phyloP scores from a whole-genome alignment of 2,113 vertebrate species.

The Capreolus pygargus region DNA sequence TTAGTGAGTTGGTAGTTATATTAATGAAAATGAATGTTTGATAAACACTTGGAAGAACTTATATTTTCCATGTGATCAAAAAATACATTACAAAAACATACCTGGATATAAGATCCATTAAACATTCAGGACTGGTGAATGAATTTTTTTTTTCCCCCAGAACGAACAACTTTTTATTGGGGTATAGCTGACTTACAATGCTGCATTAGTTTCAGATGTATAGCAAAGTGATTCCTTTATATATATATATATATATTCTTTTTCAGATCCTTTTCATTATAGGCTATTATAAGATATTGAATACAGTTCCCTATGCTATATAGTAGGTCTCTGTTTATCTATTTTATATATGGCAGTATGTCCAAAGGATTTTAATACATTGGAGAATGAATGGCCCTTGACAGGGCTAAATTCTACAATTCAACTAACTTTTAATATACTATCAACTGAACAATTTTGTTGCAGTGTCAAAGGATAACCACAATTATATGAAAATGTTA shows the following conservation, averaged over 20 bases:
- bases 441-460: constrained; percentile 21
- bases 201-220: neutral
- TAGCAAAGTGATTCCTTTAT: neutral
- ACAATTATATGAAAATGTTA: constrained; percentile 1
- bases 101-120: neutral
- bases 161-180: neutral
- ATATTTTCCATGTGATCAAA: constrained; percentile 6
- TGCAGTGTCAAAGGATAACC: constrained; percentile 1
- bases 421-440: constrained; percentile 19
- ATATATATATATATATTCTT: neutral
- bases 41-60: neutral
- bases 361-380: neutral
- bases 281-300: neutral
- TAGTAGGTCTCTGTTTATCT: neutral
- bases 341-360: neutral
- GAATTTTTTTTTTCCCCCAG: neutral
- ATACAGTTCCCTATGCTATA: neutral
- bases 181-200: neutral
- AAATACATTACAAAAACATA: constrained; percentile 26
- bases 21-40: neutral
- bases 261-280: neutral
- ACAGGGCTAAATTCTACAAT: neutral
- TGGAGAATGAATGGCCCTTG: neutral
- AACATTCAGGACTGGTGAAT: neutral
- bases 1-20: neutral